These are phyloP conservation scores for Actinia equina DNA, from an alignment of 64 coral and sea anemone genomes.

Conservation along the genomic window DNA sequence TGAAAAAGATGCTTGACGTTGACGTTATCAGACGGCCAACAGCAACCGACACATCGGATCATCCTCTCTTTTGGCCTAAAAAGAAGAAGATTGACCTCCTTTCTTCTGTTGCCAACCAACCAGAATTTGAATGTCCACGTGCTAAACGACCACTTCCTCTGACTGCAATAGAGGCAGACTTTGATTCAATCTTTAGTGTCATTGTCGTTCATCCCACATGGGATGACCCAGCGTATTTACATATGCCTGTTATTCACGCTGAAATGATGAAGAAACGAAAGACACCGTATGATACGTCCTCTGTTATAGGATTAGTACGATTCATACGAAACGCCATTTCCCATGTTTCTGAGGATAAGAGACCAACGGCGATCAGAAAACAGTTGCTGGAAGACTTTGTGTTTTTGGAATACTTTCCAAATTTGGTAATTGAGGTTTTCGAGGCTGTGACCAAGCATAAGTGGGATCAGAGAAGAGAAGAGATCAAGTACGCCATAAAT, in stretches of 20 bases:
- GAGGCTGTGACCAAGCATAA: background rate
- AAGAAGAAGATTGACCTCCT: constrained; percentile 24
- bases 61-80: constrained; percentile 21
- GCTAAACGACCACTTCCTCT: background rate
- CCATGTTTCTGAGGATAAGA: background rate
- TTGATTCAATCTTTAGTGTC: background rate
- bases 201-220: background rate
- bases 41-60: background rate
- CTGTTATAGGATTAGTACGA: background rate
- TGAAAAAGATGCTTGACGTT: background rate
- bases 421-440: background rate
- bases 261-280: background rate
- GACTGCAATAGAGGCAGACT: background rate
- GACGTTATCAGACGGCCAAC: background rate
- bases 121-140: constrained; percentile 26
- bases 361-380: background rate
- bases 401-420: background rate
- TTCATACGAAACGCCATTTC: background rate
- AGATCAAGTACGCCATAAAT: background rate
- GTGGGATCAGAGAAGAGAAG: background rate
- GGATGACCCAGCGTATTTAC: background rate
- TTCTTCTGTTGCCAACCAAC: constrained; percentile 1
- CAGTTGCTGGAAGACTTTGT: background rate
- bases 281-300: background rate
- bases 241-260: background rate